Percentiles rank a stretch among this genome's conserved stretches.
Evolutionary conservation across 1,140 invertebrate genomes (phyloP).

Genomic region (Drosophila novamexicana): DNA sequence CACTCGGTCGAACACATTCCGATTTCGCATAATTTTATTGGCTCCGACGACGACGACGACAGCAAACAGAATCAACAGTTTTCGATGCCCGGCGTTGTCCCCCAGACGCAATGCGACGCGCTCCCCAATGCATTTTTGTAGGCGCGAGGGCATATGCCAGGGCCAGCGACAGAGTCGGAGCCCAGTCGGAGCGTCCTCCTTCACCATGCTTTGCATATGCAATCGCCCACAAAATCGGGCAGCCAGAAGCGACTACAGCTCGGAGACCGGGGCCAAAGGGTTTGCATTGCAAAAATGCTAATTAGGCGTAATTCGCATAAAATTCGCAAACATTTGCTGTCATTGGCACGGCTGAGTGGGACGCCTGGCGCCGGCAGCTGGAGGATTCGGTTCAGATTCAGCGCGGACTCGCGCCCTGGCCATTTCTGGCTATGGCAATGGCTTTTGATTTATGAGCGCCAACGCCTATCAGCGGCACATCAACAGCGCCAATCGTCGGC

Average conservation of each 20-base stretch:
- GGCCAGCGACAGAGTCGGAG: background rate
- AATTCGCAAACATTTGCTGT: slow-evolving; percentile 80
- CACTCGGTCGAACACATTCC: slow-evolving; percentile 70
- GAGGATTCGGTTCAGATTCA: slow-evolving; percentile 12
- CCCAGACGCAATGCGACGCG: background rate
- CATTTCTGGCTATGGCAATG: slow-evolving; percentile 9
- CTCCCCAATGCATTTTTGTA: slow-evolving; percentile 47
- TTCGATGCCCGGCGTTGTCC: slow-evolving; percentile 24
- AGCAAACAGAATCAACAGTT: slow-evolving; percentile 69
- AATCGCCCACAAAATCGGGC: slow-evolving; percentile 74
- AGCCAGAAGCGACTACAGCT: slow-evolving; percentile 14
- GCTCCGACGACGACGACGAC: slow-evolving; percentile 60
- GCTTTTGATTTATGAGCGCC: slow-evolving; percentile 70
- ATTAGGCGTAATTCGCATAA: slow-evolving; percentile 83
- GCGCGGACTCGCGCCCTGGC: background rate
- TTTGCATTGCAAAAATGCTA: slow-evolving; percentile 69
- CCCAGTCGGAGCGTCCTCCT: slow-evolving; percentile 6
- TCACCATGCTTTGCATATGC: slow-evolving; percentile 69
- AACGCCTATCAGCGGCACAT: slow-evolving; percentile 64
- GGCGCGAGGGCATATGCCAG: slow-evolving; percentile 30
- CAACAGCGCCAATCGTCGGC: slow-evolving; percentile 60
- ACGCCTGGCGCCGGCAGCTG: background rate
- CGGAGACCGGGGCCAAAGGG: slow-evolving; percentile 6
- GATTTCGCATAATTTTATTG: slow-evolving; percentile 81
- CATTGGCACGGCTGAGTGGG: slow-evolving; percentile 14